A percentile compares a stretch with the other conserved stretches of the same genome.
Conservation (phyloP, 1,140 invertebrate genomes). For the Chironomus tepperi region DNA sequence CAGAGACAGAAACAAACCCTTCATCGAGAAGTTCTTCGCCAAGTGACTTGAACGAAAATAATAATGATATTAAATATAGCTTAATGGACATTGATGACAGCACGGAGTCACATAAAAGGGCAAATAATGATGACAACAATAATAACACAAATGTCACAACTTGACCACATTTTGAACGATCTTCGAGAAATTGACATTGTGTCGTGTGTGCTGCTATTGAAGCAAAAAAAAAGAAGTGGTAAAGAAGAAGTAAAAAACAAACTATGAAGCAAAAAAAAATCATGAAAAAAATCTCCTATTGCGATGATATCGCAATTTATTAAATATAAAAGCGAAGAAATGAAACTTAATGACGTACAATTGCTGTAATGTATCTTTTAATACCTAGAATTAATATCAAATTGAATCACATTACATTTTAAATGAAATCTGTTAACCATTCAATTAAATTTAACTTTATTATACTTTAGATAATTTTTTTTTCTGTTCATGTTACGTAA, state of each 20-base stretch:
- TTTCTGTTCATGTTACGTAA: neutral
- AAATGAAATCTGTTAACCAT: constrained; percentile 23
- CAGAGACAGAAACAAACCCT: constrained; percentile 9
- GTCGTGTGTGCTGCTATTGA: neutral
- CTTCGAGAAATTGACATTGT: neutral
- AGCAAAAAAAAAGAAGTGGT: neutral
- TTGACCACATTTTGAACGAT: constrained; percentile 15
- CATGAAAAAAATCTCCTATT: constrained; percentile 16
- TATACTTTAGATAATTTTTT: neutral
- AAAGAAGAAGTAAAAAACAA: neutral
- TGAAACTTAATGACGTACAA: constrained; percentile 24
- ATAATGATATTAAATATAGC: constrained; percentile 22
- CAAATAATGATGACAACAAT: constrained; percentile 17
- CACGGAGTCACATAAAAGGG: neutral
- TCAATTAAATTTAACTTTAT: constrained; percentile 22
- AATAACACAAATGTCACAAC: constrained; percentile 22
- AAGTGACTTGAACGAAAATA: constrained; percentile 4
- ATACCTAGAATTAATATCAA: constrained; percentile 23
- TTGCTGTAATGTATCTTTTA: constrained; percentile 24
- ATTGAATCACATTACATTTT: constrained; percentile 24
- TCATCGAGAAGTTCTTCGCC: constrained; percentile 2
- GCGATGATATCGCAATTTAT: constrained; percentile 24
- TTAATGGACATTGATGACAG: constrained; percentile 23
- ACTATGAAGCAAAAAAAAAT: neutral
- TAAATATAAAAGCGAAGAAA: constrained; percentile 1